phyloP scores from a whole-genome alignment of 92 coral and sea anemone genomes.

The Pocillopora meandrina region DNA sequence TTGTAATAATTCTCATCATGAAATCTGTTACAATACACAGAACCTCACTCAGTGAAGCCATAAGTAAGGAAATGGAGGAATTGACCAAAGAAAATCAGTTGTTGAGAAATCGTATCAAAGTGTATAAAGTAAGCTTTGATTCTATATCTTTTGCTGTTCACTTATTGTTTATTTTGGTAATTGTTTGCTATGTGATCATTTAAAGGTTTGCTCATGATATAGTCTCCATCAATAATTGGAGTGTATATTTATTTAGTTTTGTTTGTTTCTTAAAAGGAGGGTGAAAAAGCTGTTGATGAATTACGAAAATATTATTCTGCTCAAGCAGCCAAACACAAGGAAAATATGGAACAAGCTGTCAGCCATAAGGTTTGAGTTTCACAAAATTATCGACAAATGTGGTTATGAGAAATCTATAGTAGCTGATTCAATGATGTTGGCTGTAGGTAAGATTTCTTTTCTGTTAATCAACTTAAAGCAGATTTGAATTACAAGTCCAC shows the following conservation, averaged over 20 bases:
- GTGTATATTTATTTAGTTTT: neutral
- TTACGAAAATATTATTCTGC: slow-evolving; percentile 11
- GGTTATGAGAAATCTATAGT: too few relatives aligned
- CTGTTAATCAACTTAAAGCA: too few relatives aligned
- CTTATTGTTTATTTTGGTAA: too few relatives aligned
- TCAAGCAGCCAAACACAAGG: slow-evolving; percentile 36
- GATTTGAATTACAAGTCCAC: too few relatives aligned
- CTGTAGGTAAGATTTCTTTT: too few relatives aligned
- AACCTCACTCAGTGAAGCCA: slow-evolving; percentile 27
- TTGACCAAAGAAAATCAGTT: slow-evolving; percentile 28
- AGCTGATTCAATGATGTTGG: too few relatives aligned
- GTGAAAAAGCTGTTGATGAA: slow-evolving; percentile 32
- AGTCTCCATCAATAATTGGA: too few relatives aligned
- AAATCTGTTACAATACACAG: neutral
- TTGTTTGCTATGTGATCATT: too few relatives aligned
- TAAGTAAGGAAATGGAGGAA: slow-evolving; percentile 35
- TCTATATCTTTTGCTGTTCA: too few relatives aligned
- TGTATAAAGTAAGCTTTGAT: slow-evolving; percentile 14
- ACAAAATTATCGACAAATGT: too few relatives aligned
- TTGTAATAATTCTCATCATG: neutral
- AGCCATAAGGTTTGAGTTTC: slow-evolving; percentile 17
- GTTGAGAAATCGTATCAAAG: slow-evolving; percentile 28
- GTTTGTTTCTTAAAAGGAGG: slow-evolving; percentile 11
- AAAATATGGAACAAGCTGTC: slow-evolving; percentile 34
- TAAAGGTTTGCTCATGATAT: too few relatives aligned